These are phyloP conservation scores for Onychomys torridus DNA, from an alignment of 2,797 vertebrate genomes.

Conservation along the genomic window DNA sequence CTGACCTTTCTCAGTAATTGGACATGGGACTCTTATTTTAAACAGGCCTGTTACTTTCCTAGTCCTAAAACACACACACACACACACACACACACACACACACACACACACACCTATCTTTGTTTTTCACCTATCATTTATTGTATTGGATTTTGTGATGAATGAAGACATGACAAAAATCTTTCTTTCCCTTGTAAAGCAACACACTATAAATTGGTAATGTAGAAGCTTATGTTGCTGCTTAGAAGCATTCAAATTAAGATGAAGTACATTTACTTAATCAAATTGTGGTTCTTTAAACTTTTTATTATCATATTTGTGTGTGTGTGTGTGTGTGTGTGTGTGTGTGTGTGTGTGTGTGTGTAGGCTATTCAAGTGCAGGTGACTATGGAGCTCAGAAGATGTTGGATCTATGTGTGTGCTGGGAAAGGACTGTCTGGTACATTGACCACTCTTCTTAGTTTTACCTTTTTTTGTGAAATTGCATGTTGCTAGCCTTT, in stretches of 20 bases:
- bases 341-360: neutral
- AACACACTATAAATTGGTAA: neutral
- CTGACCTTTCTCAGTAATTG: neutral
- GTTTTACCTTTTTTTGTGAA: too few relatives aligned
- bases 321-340: neutral
- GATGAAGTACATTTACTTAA: neutral
- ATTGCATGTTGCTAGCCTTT: too few relatives aligned
- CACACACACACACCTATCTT: neutral
- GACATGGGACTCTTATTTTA: neutral
- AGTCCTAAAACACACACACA: rapidly evolving
- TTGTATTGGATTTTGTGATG: neutral
- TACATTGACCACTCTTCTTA: too few relatives aligned
- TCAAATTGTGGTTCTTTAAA: neutral
- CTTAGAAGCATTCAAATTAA: neutral
- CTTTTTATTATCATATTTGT: neutral
- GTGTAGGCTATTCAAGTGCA: neutral
- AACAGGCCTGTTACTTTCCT: neutral
- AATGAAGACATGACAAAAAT: neutral
- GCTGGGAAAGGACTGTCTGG: too few relatives aligned
- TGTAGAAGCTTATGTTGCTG: neutral
- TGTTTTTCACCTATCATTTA: neutral
- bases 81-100: neutral
- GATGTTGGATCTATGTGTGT: neutral
- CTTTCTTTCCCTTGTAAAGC: neutral
- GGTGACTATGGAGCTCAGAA: neutral